These are phyloP conservation scores for Callopanchax toddi DNA, from an alignment of 2,113 vertebrate species.

Conservation along the genomic window DNA sequence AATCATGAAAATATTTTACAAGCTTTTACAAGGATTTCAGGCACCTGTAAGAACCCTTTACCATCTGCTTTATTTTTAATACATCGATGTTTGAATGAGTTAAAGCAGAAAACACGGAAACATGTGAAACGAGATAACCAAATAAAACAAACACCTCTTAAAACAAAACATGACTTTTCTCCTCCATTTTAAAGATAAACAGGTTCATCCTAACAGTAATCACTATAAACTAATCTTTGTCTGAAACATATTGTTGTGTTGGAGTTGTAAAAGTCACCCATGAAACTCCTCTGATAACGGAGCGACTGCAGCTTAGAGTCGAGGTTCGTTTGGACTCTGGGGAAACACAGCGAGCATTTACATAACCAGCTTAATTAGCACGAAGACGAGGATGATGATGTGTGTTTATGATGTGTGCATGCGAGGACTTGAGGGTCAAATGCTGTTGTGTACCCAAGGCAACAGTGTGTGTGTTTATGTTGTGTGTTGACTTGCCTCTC, in stretches of 20 bases:
- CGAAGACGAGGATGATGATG: neutral
- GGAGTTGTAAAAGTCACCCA: neutral
- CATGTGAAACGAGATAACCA: neutral
- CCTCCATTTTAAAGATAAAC: neutral
- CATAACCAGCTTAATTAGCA: slow-evolving; percentile 55
- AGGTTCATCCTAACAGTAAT: neutral
- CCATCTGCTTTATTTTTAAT: too few species aligned
- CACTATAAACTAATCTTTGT: too few species aligned
- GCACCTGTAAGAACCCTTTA: too few species aligned
- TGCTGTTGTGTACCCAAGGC: slow-evolving; percentile 21
- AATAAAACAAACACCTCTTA: neutral
- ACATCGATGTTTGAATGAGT: too few species aligned
- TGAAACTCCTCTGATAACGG: slow-evolving; percentile 1
- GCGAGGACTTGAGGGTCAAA: neutral
- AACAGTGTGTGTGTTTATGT: slow-evolving; percentile 17
- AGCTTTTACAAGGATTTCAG: too few species aligned
- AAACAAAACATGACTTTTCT: too few species aligned
- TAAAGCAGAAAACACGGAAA: too few species aligned
- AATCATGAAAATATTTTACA: too few species aligned
- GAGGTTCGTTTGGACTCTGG: slow-evolving; percentile 29
- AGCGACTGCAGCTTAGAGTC: neutral
- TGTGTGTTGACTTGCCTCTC: slow-evolving; percentile 76
- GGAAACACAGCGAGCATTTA: slow-evolving; percentile 49
- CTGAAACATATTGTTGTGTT: too few species aligned
- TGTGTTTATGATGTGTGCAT: neutral